These are phyloP conservation scores for Phylloscopus trochilus DNA, from an alignment of 2,113 vertebrate species.

Conservation along the genomic window DNA sequence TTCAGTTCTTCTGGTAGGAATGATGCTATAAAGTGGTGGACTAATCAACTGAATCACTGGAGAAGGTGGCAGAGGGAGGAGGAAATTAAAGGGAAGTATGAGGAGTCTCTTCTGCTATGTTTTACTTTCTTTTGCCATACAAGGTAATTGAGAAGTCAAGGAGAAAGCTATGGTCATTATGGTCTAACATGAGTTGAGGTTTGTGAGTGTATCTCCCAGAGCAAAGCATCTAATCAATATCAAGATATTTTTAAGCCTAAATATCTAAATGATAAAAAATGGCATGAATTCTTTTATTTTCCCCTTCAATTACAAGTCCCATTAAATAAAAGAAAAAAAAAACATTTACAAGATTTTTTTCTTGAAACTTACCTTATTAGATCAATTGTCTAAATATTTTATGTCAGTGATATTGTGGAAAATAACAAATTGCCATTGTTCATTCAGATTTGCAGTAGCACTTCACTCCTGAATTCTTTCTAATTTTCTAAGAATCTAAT, in stretches of 20 bases:
- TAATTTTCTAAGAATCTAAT: constrained; percentile 67
- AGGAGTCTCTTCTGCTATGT: background rate
- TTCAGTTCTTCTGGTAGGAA: background rate
- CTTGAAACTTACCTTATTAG: background rate
- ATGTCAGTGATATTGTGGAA: background rate
- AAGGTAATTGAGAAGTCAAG: background rate
- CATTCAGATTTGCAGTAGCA: constrained; percentile 7
- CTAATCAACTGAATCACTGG: background rate
- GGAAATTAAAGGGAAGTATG: background rate
- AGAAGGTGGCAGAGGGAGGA: background rate
- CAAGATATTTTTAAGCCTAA: constrained; percentile 3
- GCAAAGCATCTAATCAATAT: background rate
- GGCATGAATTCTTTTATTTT: background rate
- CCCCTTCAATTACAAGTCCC: background rate
- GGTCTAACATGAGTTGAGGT: background rate
- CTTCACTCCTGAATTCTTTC: constrained; percentile 31
- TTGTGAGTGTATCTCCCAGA: background rate
- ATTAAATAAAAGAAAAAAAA: background rate
- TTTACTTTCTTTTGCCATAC: background rate
- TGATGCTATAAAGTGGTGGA: background rate
- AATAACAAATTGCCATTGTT: constrained; percentile 23
- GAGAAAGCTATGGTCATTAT: background rate
- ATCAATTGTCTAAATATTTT: background rate
- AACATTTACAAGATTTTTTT: background rate
- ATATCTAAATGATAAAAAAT: background rate